Percentiles rank a stretch among this genome's conserved stretches.
phyloP scores from a whole-genome alignment of 2,113 vertebrate species.

The Mirza zaza region DNA sequence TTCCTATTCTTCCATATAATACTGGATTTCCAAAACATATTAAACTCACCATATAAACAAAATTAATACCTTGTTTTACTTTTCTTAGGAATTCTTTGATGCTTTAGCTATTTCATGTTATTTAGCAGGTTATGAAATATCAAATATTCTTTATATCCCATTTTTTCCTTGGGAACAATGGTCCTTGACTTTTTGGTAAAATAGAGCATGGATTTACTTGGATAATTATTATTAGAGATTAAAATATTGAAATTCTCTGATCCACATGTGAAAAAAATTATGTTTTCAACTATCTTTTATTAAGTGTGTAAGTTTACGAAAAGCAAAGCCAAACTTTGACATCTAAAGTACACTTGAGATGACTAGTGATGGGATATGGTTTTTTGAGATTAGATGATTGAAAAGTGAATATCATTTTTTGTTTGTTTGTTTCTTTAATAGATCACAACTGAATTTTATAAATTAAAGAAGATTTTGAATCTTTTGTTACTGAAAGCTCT shows the following conservation, averaged over 20 bases:
- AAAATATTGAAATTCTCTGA: not conserved
- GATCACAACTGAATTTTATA: not conserved
- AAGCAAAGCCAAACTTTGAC: not conserved
- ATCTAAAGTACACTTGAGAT: not conserved
- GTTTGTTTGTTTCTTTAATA: not conserved
- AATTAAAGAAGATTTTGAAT: not conserved
- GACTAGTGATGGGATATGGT: not conserved
- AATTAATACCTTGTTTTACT: not conserved
- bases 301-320: not conserved
- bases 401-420: not conserved
- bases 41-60: not conserved
- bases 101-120: not conserved
- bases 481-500: not conserved
- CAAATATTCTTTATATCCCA: not conserved
- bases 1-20: not conserved
- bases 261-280: not conserved
- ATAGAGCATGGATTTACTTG: not conserved
- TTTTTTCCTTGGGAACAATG: not conserved
- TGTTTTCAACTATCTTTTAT: not conserved
- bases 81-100: not conserved
- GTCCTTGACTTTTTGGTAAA: not conserved
- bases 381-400: not conserved
- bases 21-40: not conserved
- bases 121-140: not conserved
- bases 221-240: not conserved